Evolutionary conservation across 2,888 invertebrate species (phyloP).

Genomic region (Dynastes maya): DNA sequence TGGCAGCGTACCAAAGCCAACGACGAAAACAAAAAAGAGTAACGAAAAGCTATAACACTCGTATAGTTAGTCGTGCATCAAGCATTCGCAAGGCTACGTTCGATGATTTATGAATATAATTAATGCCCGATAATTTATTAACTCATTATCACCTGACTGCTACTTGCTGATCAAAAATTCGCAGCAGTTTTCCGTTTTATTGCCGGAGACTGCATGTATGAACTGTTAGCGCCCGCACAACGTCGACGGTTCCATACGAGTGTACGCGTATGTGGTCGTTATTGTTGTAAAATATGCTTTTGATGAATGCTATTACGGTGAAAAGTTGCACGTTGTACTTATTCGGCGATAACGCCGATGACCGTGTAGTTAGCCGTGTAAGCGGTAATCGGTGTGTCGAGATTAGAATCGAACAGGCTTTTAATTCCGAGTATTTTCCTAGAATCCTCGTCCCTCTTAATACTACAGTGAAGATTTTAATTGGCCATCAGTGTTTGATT

Average conservation of each 20-base stretch:
- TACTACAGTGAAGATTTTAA: too few species aligned
- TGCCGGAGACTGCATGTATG: background rate
- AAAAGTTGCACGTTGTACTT: too few species aligned
- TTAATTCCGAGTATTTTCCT: too few species aligned
- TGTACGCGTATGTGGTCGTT: conserved; percentile 1
- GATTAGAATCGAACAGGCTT: too few species aligned
- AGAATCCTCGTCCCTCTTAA: too few species aligned
- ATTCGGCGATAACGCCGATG: too few species aligned
- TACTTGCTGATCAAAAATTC: conserved; percentile 31
- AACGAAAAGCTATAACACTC: conserved; percentile 6
- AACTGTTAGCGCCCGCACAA: background rate
- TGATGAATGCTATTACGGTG: background rate
- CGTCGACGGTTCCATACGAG: background rate
- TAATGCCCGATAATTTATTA: conserved; percentile 46
- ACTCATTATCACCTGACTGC: conserved; percentile 44
- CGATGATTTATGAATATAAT: conserved; percentile 47
- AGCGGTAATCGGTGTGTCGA: too few species aligned
- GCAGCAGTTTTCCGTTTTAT: conserved; percentile 24
- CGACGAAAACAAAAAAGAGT: background rate
- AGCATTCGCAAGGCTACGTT: conserved; percentile 15
- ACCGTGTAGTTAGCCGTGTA: background rate
- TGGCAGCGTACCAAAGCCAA: conserved; percentile 22
- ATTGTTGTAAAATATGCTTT: conserved; percentile 16
- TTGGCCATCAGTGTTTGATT: too few species aligned
- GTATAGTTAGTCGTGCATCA: background rate